These are phyloP conservation scores for Drosophila kanekoi DNA, from an alignment of 2,888 invertebrate genomes.

Conservation along the genomic window DNA sequence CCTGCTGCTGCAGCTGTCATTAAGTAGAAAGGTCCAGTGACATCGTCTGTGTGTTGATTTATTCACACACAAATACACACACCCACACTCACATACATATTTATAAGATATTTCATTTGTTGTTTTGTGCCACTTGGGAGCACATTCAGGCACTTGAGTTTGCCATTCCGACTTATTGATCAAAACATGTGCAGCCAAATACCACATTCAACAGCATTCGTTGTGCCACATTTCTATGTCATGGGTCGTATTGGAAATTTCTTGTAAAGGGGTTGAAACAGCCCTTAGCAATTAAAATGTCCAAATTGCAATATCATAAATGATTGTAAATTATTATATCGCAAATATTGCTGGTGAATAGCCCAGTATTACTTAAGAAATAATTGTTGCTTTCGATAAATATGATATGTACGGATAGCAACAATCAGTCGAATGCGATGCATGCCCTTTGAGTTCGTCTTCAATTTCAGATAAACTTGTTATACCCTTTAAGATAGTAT, in stretches of 20 bases:
- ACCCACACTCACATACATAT: slow-evolving; percentile 23
- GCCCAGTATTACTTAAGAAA: too few relatives aligned
- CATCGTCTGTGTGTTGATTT: slow-evolving; percentile 57
- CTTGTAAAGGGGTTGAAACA: not conserved
- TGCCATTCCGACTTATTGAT: slow-evolving; percentile 58
- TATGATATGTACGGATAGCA: not conserved
- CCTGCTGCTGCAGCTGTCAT: slow-evolving; percentile 67
- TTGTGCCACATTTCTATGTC: slow-evolving; percentile 21
- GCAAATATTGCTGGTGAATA: too few relatives aligned
- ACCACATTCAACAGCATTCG: slow-evolving; percentile 41
- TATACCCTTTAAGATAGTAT: too few relatives aligned
- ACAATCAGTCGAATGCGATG: too few relatives aligned
- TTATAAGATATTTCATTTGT: slow-evolving; percentile 56
- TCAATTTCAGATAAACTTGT: too few relatives aligned
- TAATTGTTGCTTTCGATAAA: not conserved
- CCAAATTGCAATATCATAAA: slow-evolving; percentile 19
- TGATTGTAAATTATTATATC: not conserved
- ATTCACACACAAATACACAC: slow-evolving; percentile 37
- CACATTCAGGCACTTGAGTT: slow-evolving; percentile 55
- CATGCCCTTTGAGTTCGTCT: too few relatives aligned
- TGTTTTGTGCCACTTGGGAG: slow-evolving; percentile 30
- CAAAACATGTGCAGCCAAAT: slow-evolving; percentile 55
- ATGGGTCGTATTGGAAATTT: not conserved
- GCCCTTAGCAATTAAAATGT: slow-evolving; percentile 10
- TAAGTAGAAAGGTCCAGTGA: slow-evolving; percentile 59